phyloP scores from a whole-genome alignment of 2,888 invertebrate species.

The Pyrocoelia pectoralis region DNA sequence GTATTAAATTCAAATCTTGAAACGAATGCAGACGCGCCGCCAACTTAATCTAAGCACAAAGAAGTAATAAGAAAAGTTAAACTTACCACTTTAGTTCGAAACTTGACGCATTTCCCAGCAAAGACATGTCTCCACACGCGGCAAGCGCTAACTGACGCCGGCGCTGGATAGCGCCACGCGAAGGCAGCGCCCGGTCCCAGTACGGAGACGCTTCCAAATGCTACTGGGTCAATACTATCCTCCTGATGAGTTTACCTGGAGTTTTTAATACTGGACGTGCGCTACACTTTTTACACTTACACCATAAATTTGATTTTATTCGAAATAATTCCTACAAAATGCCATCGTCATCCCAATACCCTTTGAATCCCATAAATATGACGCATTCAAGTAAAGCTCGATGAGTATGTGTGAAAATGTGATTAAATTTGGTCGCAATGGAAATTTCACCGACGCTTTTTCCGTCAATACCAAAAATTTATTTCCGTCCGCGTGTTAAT shows the following conservation, averaged over 20 bases:
- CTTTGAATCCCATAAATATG: too few species aligned
- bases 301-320: conserved; percentile 17
- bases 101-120: conserved; percentile 52
- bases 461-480: not conserved
- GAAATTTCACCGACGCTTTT: not conserved
- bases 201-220: conserved; percentile 58
- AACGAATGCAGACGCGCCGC: too few species aligned
- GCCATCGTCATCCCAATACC: not conserved
- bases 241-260: conserved; percentile 50
- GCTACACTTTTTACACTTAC: conserved; percentile 46
- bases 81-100: conserved; percentile 58
- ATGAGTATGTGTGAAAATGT: too few species aligned
- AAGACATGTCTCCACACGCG: conserved; percentile 58
- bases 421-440: too few species aligned
- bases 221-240: conserved; percentile 57
- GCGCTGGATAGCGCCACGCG: conserved; percentile 55
- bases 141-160: conserved; percentile 58
- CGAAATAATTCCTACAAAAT: not conserved
- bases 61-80: not conserved
- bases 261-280: conserved; percentile 47
- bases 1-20: too few species aligned
- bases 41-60: not conserved
- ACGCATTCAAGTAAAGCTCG: too few species aligned
- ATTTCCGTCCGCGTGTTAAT: not conserved
- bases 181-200: conserved; percentile 56